Conservation (phyloP, 2,888 invertebrate genomes). For the Drosophila prostipennis region DNA sequence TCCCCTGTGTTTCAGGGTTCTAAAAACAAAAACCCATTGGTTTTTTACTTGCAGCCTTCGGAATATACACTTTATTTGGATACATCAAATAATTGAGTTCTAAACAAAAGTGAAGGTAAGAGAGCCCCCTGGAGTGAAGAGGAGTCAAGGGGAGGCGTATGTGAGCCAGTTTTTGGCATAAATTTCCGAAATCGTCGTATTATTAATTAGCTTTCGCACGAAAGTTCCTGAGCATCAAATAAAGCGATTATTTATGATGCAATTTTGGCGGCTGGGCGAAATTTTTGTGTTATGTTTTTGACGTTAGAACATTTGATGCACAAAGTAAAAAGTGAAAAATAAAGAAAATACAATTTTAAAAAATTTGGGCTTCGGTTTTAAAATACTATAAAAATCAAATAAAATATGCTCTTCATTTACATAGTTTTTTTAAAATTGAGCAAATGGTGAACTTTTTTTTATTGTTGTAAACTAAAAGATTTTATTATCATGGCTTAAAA, state of each 20-base stretch:
- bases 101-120: conserved; percentile 37
- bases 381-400: background rate
- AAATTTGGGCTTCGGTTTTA: background rate
- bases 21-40: background rate
- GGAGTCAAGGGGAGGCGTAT: background rate
- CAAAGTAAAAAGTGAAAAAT: conserved; percentile 12
- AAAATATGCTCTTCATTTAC: too few species aligned
- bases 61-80: conserved; percentile 51
- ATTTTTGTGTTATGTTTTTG: conserved; percentile 15
- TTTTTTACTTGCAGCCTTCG: conserved; percentile 55
- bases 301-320: conserved; percentile 6
- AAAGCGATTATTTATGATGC: conserved; percentile 14
- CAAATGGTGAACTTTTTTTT: too few species aligned
- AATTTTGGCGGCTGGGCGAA: background rate
- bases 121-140: background rate
- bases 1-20: conserved; percentile 1
- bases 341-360: background rate
- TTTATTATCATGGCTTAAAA: background rate
- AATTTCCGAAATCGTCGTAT: conserved; percentile 6
- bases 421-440: too few species aligned
- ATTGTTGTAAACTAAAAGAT: background rate
- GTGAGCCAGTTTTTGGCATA: conserved; percentile 27
- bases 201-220: conserved; percentile 14
- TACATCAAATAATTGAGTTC: conserved; percentile 34
- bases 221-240: conserved; percentile 23